These are phyloP conservation scores for Tetraodon nigroviridis DNA, from an alignment of 2,113 vertebrate genomes.

Conservation along the genomic window DNA sequence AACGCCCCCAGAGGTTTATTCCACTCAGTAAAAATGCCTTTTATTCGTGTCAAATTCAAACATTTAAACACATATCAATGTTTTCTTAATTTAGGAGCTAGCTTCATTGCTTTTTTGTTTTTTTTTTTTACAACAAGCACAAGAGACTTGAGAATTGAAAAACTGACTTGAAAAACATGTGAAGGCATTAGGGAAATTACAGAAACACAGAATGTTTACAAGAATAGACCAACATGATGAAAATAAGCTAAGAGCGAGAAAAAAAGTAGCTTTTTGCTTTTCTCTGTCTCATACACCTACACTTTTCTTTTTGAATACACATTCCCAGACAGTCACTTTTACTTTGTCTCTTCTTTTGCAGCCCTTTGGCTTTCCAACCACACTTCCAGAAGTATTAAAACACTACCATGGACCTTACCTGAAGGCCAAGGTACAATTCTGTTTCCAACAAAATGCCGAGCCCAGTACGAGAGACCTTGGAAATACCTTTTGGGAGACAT, in stretches of 20 bases:
- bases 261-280: conserved; percentile 17
- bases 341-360: neutral
- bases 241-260: conserved; percentile 17
- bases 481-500: too few species aligned
- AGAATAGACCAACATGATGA: conserved; percentile 34
- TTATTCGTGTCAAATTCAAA: neutral
- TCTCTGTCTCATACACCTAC: conserved; percentile 13
- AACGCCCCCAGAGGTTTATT: neutral
- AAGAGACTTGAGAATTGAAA: conserved; percentile 19
- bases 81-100: neutral
- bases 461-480: too few species aligned
- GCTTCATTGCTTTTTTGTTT: conserved; percentile 2
- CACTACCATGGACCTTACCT: too few species aligned
- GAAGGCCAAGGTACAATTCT: too few species aligned
- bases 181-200: conserved; percentile 16
- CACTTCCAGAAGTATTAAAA: neutral
- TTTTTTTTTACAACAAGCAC: conserved; percentile 5
- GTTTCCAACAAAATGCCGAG: too few species aligned
- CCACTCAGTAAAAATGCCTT: neutral
- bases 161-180: neutral
- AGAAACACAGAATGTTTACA: conserved; percentile 33
- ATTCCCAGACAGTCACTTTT: neutral
- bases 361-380: neutral
- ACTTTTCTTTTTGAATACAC: neutral
- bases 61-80: neutral